Base-by-base conservation (phyloP, 2,113 vertebrate genomes). In the Crotalus viridis region DNA sequence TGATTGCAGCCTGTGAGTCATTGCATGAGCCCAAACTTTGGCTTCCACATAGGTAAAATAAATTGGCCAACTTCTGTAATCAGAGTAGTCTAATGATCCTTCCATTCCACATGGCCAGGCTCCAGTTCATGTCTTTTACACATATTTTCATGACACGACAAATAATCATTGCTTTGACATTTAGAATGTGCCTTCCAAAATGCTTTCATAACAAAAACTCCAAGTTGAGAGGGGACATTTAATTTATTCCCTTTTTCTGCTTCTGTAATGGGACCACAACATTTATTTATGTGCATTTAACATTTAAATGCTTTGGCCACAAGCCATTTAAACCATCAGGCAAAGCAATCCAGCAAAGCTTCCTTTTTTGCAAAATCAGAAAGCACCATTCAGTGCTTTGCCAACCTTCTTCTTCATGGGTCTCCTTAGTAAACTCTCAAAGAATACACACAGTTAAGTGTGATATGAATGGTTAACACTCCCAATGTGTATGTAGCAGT, bases 141-240 rank as follows among this genome's bases (percentile, higher is more conserved):
- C 0, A 0, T 48, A 90, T 87, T 48, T 93, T 48, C 21, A 51
- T 39, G 0, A 0, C n/a, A 54, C 55, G 43, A 26, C 1, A 85
- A 19, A 0, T 0, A 0, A 12, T n/a, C 54, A 4, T 43, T 54
- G 91, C 48, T 52, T 33, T 93, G 89, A 10, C 33, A 13, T 39
- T 90, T 15, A 15, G 28, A 85, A 55, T 92, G 90, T 61, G 92
- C 46, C 28, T 54, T 85, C 46, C 4, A 54, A 85, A 89, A 89
- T 90, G 74, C 43, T 91, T 55, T 81, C 87, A 24, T 91, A 94
- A 94, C 46, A 51, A 54, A 43, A 91, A 74, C 28, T 51, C 94
- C 57, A 89, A 95, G 56, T 51, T 94, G 61, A 64, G 19, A 91
- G 93, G 3, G 85, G 0, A 59, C 13, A 87, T 92, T 85, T 24